Conservation (phyloP, 2,888 invertebrate species). For the Philaethria dido region DNA sequence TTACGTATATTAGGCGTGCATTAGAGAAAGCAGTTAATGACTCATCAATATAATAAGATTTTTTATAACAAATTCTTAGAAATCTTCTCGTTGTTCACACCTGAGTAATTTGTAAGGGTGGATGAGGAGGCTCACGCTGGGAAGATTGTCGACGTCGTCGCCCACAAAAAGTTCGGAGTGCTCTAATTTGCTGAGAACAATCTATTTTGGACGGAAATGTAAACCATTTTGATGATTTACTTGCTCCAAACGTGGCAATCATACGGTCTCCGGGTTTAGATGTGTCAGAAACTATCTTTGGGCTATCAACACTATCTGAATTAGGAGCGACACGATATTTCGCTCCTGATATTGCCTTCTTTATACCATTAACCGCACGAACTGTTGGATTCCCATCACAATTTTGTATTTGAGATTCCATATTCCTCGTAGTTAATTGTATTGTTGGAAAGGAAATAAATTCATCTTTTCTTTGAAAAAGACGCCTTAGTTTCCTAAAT, state of each 20-base stretch:
- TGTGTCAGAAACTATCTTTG: constrained; percentile 74
- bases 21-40: constrained; percentile 8
- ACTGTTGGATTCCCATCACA: constrained; percentile 63
- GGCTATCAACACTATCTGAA: constrained; percentile 67
- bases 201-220: constrained; percentile 63
- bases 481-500: constrained; percentile 55
- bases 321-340: constrained; percentile 72
- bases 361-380: constrained; percentile 66
- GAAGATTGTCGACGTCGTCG: constrained; percentile 50
- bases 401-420: constrained; percentile 62
- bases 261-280: constrained; percentile 76
- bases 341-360: constrained; percentile 67
- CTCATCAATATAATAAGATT: not conserved
- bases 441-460: constrained; percentile 57
- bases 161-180: constrained; percentile 56
- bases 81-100: constrained; percentile 61
- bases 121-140: constrained; percentile 62
- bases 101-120: constrained; percentile 77
- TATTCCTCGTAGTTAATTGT: constrained; percentile 63
- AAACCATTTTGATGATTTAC: constrained; percentile 63
- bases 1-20: constrained; percentile 18
- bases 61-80: constrained; percentile 13
- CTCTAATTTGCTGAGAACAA: constrained; percentile 60
- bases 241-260: constrained; percentile 72
- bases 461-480: constrained; percentile 59